Evolutionary conservation across 2,113 vertebrate species (phyloP), one percentile per base, ranked within the genome.

Genomic region (Grammomys dolichurus): DNA sequence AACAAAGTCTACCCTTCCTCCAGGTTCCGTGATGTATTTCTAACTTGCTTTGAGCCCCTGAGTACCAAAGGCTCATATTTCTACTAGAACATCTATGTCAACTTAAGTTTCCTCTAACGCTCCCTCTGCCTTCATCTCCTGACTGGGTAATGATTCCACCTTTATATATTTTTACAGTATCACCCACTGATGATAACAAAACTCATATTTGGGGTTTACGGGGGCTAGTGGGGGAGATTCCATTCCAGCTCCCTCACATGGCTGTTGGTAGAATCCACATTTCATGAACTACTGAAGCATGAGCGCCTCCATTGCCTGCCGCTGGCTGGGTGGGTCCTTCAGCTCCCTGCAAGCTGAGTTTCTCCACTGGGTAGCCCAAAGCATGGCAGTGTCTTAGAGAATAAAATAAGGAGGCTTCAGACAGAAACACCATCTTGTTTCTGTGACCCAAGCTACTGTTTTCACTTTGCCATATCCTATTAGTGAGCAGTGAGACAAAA

Each of bases 141-240:
- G 65, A 14, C 3, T 16, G 80, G 16, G 43, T 65, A 91, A 84
- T 56, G 40, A 40, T 13, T 60, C 56, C 56, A 60, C 40, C 85
- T 93, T 95, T 77, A 91, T 60, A 10, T 86, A 81, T 56, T 81
- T 93, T n/a, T 85, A 73, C 0, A 94, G 6, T 43, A 88, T 76
- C 48, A 43, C 31, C 73, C 31, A 85, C 5, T 63, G 4, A 63
- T 43, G 14, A 26, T 48, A 81, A 46, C n/a, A 90, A 81, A 93
- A 60, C 36, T 48, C 63, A 36, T 43, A 54, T n/a, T 63, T n/a
- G 20, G 17, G 65, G 48, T 70, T 63, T 89, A 63, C 3, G 51
- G 51, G 51, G 10, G 10, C 10, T 51, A 51, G 3, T 67, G 1
- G 22, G 5, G 46, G 31, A 92, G 19, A 51, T 90, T n/a, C 48